Conservation (phyloP, 30 jellyfish, hydroid and myxozoan species). For the Aurelia sp. region DNA sequence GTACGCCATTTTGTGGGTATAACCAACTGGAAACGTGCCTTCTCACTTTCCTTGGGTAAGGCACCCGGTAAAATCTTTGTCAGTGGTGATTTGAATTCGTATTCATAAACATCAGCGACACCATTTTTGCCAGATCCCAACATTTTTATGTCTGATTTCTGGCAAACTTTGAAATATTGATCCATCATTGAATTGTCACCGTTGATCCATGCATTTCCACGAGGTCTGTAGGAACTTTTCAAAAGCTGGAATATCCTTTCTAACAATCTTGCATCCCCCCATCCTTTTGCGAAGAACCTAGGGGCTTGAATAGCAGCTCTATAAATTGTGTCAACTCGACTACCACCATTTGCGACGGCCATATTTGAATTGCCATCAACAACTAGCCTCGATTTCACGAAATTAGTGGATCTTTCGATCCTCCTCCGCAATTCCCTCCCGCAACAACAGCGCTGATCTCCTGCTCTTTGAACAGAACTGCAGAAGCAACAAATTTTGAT, state of each 20-base stretch:
- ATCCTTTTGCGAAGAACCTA: conserved; percentile 84
- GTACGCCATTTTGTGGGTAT: conserved; percentile 72
- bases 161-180: conserved; percentile 49
- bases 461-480: no score
- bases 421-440: no score
- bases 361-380: not conserved
- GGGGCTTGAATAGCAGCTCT: conserved; percentile 79
- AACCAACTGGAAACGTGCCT: conserved; percentile 77
- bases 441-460: no score
- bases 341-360: conserved; percentile 61
- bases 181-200: conserved; percentile 49
- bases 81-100: conserved; percentile 89
- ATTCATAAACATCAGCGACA: conserved; percentile 63
- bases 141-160: conserved; percentile 57
- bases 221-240: conserved; percentile 13
- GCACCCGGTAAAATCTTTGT: conserved; percentile 77
- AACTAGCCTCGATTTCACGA: conserved; percentile 32
- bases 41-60: conserved; percentile 89
- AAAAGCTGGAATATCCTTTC: conserved; percentile 55
- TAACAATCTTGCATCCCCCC: conserved; percentile 83
- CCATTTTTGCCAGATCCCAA: conserved; percentile 60
- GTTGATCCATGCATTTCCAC: conserved; percentile 4
- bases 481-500: no score
- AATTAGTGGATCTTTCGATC: not conserved
- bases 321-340: conserved; percentile 61